Evolutionary conservation across 2,113 vertebrate species (phyloP), one percentile per base, ranked within the genome.

Genomic region (Ophiodon elongatus): DNA sequence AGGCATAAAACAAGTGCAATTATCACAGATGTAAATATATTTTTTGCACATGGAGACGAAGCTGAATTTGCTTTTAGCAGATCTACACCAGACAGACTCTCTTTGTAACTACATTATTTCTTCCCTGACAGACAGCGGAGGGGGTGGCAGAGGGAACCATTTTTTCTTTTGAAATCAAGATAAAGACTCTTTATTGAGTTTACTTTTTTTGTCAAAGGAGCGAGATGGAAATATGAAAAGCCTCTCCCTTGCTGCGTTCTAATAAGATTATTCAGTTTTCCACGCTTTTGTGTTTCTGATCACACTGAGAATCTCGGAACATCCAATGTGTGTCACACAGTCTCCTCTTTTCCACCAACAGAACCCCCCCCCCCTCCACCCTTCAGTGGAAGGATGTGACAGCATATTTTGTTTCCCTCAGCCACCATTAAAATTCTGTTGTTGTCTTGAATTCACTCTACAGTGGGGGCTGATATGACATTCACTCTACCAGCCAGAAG

Each of bases 221-320:
- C 23, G 6, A 21, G 39, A 72, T 60, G 39, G 66, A 76, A 71
- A 73, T 69, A 84, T 88, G 63, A 76, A 79, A 63, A 74, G 57
- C 71, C 39, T 56, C 80, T 80, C 67, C 39, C 52, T 39, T 8
- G 15, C 39, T 68, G 79, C 33, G 56, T 82, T 37, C 33, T 73
- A 45, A 79, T 54, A 45, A 35, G 64, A 83, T 52, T 56, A 84
- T 71, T 78, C 41, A 25, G 29, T 37, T 83, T 65, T 68, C 41
- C 52, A 23, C 3, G 25, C 59, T 35, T 70, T 85, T 74, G 65
- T 68, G 71, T 79, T 80, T 88, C 66, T 39, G 54, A 76, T 85
- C 65, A 59, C 11, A 13, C 33, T 27, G 21, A 70, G 31, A 71
- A 50, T 57, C 17, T 29, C 54, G 50, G 47, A 52, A 63, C 17